Evolutionary conservation across 2,797 vertebrate species (phyloP).

Genomic region (Pipistrellus pipistrellus): DNA sequence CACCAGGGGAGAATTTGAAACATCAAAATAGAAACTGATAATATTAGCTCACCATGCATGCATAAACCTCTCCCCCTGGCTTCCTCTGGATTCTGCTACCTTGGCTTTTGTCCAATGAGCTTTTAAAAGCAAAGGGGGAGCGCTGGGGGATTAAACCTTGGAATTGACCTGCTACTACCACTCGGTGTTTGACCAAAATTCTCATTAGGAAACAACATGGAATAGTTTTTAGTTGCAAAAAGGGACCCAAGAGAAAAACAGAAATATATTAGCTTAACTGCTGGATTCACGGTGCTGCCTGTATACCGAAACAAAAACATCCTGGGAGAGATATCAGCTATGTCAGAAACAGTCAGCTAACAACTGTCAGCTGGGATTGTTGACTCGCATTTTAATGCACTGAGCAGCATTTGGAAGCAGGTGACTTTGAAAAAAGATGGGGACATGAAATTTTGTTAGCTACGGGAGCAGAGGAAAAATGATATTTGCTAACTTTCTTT

Average conservation of each 20-base stretch:
- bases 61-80: constrained; percentile 72
- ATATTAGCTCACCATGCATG: constrained; percentile 71
- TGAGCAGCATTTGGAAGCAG: constrained; percentile 46
- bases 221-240: constrained; percentile 70
- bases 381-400: constrained; percentile 67
- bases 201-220: constrained; percentile 75
- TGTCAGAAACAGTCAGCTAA: constrained; percentile 65
- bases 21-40: constrained; percentile 72
- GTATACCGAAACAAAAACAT: constrained; percentile 66
- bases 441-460: constrained; percentile 69
- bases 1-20: constrained; percentile 71
- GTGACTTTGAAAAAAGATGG: constrained; percentile 56
- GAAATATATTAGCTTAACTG: constrained; percentile 75
- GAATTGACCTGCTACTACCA: constrained; percentile 61
- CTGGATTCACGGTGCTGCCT: constrained; percentile 3
- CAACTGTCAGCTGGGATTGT: constrained; percentile 64
- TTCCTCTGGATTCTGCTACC: constrained; percentile 59
- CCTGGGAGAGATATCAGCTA: constrained; percentile 55
- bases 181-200: constrained; percentile 70
- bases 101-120: constrained; percentile 69
- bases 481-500: background rate
- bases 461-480: constrained; percentile 2
- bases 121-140: constrained; percentile 64
- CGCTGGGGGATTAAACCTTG: constrained; percentile 48
- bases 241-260: constrained; percentile 65